These are phyloP conservation scores for Falco cherrug DNA, from an alignment of 2,797 vertebrate species.

Conservation along the genomic window DNA sequence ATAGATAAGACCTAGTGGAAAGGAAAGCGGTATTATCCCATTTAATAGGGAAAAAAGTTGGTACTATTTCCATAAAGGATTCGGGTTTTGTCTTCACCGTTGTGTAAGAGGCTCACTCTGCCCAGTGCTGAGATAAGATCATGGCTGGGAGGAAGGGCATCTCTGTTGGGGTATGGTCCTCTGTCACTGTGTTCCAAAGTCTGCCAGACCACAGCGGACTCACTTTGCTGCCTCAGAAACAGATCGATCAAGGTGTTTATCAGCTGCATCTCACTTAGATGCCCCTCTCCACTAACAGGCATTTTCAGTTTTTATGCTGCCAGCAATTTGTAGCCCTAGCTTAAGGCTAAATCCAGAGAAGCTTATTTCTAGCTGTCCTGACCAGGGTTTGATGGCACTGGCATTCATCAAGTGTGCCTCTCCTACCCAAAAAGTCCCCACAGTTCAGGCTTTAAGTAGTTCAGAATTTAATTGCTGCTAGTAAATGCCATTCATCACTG, in stretches of 20 bases:
- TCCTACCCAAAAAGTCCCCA: neutral
- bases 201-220: neutral
- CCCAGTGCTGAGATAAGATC: neutral
- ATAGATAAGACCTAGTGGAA: neutral
- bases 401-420: neutral
- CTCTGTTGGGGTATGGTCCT: neutral
- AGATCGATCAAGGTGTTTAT: neutral
- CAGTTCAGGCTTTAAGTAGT: neutral
- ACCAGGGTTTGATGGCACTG: neutral
- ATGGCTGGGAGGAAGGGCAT: neutral
- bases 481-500: neutral
- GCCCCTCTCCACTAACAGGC: neutral
- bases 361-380: neutral
- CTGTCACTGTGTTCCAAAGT: neutral
- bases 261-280: neutral
- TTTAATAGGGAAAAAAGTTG: neutral
- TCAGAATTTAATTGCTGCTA: neutral
- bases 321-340: neutral
- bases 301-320: neutral
- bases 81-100: neutral
- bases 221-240: neutral
- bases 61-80: neutral
- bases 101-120: neutral
- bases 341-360: neutral
- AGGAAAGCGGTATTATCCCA: neutral